These are phyloP conservation scores for Eulemur coronatus DNA, from an alignment of 2,797 vertebrate species.

Conservation along the genomic window DNA sequence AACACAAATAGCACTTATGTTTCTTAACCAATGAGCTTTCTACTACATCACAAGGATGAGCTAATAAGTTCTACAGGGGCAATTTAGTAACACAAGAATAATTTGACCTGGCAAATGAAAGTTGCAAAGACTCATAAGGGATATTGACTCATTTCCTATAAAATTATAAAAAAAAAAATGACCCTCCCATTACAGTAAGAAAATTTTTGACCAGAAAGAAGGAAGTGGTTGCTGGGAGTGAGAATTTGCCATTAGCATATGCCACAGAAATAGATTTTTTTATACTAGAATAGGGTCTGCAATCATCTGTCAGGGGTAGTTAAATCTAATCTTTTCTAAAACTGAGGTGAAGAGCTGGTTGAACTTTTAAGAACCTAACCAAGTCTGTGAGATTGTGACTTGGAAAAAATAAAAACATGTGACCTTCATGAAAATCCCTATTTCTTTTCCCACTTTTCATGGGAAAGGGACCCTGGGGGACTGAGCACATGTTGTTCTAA, in stretches of 20 bases:
- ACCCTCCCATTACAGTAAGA: not conserved
- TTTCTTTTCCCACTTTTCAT: slow-evolving; percentile 35
- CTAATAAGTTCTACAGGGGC: not conserved
- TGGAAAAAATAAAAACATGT: slow-evolving; percentile 31
- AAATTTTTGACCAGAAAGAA: not conserved
- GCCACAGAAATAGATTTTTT: not conserved
- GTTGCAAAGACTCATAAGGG: not conserved
- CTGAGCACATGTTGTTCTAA: not conserved
- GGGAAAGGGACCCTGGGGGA: not conserved
- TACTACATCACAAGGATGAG: not conserved
- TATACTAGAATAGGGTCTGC: not conserved
- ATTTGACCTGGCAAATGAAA: not conserved
- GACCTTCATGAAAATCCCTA: slow-evolving; percentile 42
- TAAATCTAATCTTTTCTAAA: slow-evolving; percentile 11
- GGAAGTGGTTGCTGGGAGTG: not conserved
- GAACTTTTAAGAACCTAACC: not conserved
- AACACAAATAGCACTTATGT: not conserved
- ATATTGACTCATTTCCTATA: not conserved
- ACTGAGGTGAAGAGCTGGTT: not conserved
- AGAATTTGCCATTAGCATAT: not conserved
- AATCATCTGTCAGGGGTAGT: not conserved
- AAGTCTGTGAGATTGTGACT: slow-evolving; percentile 23
- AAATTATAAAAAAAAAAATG: not conserved
- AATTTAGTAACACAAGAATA: slow-evolving; percentile 21
- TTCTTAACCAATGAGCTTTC: not conserved